Base-by-base conservation (phyloP, 2,797 vertebrate species). In the Sebastes reedi region DNA sequence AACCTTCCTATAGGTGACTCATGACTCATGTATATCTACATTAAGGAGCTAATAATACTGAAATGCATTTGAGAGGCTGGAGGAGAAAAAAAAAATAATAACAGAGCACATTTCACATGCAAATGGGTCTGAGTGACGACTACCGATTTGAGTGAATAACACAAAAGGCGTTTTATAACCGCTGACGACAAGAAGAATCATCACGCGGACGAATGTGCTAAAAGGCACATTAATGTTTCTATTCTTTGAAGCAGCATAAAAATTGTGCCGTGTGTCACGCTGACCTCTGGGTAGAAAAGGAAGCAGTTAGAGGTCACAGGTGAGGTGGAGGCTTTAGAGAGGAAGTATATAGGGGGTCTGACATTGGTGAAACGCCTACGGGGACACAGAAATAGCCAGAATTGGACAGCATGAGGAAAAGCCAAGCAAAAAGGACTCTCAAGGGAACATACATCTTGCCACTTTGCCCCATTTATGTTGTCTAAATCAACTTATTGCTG, bases 81-180 rank as follows among this genome's bases (percentile, higher is more conserved):
- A 24, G 14, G 18, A 36, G 61, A 24, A 12, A 61, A 32, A 62
- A 34, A 36, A 52, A 16, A 58, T 18, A 8, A 67, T 16, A 58
- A 58, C 25, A 60, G 25, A 75, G 18, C 27, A 54, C 6, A 39
- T 85, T 73, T 85, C 42, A 80, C 46, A 81, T 75, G 75, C 77
- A 79, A 89, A 88, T 75, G 70, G 32, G 32, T 46, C 54, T 3
- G 72, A 81, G 77, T 84, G 80, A 85, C 76, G 72, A 89, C 86
- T 70, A 66, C 84, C 73, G 79, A 16, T 77, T 9, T 73, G 59
- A 64, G 55, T 72, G 71, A 54, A 10, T 7, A 60, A 77, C 66
- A 89, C 86, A 83, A 86, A 24, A 39, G 30, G 55, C 34, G 42
- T 75, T 87, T 84, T 62, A 79, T 81, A 88, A 84, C 62, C 18